Evolutionary conservation across 2,888 invertebrate genomes (phyloP).

Genomic region (Brachycybe producta): DNA sequence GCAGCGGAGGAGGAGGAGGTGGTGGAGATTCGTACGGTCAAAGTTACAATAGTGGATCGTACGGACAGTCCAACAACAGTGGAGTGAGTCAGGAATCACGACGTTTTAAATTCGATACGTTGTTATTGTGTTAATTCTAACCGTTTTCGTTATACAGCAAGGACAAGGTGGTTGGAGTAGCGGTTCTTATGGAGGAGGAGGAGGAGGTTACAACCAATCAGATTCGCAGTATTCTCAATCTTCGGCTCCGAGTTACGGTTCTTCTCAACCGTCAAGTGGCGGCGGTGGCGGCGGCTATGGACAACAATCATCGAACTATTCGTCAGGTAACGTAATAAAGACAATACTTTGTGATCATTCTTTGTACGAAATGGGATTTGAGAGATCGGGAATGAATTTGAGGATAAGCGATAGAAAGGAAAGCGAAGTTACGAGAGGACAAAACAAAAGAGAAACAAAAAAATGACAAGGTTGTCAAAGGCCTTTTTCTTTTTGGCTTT

Average conservation of each 20-base stretch:
- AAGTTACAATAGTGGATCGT: constrained; percentile 10
- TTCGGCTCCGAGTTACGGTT: constrained; percentile 16
- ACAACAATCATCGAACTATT: constrained; percentile 16
- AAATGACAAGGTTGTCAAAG: no score
- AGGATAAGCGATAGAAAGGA: no score
- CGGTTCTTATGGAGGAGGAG: constrained; percentile 19
- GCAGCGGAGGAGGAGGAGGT: constrained; percentile 10
- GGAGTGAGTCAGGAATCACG: neutral
- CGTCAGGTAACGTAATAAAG: constrained; percentile 8
- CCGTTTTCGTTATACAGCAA: constrained; percentile 9
- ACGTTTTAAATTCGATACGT: neutral
- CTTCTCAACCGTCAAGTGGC: constrained; percentile 11
- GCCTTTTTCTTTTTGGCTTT: no score
- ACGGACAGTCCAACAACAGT: constrained; percentile 9
- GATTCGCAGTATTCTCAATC: constrained; percentile 19
- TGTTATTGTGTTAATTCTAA: neutral
- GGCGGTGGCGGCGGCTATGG: no score
- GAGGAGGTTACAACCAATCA: constrained; percentile 16
- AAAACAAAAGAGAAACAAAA: no score
- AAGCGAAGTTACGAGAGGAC: neutral
- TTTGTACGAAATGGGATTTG: no score
- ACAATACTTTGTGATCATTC: neutral
- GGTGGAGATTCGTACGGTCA: constrained; percentile 18
- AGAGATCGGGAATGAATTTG: no score
- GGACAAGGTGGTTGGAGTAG: constrained; percentile 20